phyloP scores from a whole-genome alignment of 2,113 vertebrate species.

The Eupsittula cactorum region DNA sequence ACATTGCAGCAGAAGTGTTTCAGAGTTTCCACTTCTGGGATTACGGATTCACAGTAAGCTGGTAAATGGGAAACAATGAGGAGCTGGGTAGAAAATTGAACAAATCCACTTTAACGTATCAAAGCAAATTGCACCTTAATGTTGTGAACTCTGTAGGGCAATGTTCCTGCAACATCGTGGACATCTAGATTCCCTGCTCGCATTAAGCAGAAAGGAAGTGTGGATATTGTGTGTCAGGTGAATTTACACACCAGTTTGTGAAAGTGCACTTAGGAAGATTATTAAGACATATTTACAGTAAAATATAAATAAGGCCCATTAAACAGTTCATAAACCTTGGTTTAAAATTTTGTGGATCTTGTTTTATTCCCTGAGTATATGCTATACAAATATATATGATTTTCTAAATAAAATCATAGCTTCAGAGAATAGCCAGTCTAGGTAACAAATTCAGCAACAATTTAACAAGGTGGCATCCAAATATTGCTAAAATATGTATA shows the following conservation, averaged over 20 bases:
- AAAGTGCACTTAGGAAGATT: not conserved
- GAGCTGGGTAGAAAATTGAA: not conserved
- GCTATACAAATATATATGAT: not conserved
- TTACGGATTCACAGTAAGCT: not conserved
- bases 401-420: not conserved
- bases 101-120: slow-evolving; percentile 9
- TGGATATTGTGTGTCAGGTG: not conserved
- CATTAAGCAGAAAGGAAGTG: not conserved
- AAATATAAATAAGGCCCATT: not conserved
- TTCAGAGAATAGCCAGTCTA: not conserved
- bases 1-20: slow-evolving; percentile 5
- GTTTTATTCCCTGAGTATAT: not conserved
- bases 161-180: not conserved
- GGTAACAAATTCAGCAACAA: not conserved
- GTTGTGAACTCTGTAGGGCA: not conserved
- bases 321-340: not conserved
- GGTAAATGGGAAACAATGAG: not conserved
- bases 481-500: not conserved
- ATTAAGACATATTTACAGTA: not conserved
- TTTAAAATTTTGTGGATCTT: not conserved
- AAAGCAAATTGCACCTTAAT: not conserved
- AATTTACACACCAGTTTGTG: not conserved
- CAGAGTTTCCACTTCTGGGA: slow-evolving; percentile 21
- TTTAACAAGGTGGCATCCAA: not conserved
- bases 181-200: not conserved